These are phyloP conservation scores for Phaenicophaeus curvirostris DNA, from an alignment of 2,797 vertebrate genomes.

Conservation along the genomic window DNA sequence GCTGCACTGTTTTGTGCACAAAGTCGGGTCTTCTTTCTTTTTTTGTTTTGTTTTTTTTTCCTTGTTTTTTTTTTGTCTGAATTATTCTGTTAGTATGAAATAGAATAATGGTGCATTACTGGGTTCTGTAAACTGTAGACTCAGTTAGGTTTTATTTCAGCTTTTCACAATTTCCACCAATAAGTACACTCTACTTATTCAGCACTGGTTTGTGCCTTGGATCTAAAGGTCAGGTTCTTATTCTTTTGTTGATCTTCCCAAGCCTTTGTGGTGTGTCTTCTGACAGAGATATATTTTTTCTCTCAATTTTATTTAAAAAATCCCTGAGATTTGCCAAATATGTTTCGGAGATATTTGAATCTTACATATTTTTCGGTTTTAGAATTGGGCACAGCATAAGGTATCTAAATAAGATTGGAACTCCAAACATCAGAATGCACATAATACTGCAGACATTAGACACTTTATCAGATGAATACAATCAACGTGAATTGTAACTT, in stretches of 20 bases:
- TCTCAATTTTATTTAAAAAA: no score
- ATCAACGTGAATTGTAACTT: fast-evolving
- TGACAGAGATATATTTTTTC: fast-evolving
- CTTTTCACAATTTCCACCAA: not conserved
- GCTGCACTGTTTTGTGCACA: not conserved
- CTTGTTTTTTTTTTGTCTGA: not conserved
- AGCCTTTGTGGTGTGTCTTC: not conserved
- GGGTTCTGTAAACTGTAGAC: not conserved
- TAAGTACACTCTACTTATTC: not conserved
- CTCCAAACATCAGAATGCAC: not conserved
- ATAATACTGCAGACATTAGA: not conserved
- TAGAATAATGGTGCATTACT: not conserved
- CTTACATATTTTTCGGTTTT: not conserved
- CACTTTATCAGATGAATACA: not conserved
- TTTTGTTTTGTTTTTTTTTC: no score
- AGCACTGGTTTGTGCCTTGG: not conserved
- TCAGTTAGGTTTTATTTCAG: not conserved
- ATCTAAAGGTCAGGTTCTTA: not conserved
- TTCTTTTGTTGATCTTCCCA: not conserved
- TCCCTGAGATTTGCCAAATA: not conserved
- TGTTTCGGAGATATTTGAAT: not conserved
- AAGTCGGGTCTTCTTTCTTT: not conserved
- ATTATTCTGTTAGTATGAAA: not conserved
- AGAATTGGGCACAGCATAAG: not conserved
- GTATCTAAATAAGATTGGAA: not conserved